Conservation (phyloP, 2,888 invertebrate genomes). For the Desoria tigrina region DNA sequence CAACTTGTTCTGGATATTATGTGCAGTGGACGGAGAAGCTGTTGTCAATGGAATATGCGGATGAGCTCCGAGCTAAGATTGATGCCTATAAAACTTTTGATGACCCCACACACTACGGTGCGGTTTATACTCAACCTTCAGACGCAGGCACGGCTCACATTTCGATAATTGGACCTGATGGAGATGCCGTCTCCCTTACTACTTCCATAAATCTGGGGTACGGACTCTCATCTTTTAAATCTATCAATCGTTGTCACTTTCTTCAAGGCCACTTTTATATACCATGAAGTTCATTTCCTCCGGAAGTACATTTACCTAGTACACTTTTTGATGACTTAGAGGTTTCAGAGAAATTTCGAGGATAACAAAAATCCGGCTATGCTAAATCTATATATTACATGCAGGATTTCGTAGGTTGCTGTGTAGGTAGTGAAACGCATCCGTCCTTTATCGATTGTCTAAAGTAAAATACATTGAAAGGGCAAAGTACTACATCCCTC, state of each 20-base stretch:
- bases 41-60: slow-evolving; percentile 54
- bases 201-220: slow-evolving; percentile 62
- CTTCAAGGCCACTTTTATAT: neutral
- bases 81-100: slow-evolving; percentile 56
- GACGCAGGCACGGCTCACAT: slow-evolving; percentile 63
- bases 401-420: neutral
- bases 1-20: neutral
- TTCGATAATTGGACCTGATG: slow-evolving; percentile 59
- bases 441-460: neutral
- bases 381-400: too few relatives aligned
- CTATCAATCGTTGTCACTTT: neutral
- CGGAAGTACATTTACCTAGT: neutral
- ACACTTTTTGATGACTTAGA: too few relatives aligned
- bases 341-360: too few relatives aligned
- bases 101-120: slow-evolving; percentile 56
- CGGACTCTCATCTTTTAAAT: neutral
- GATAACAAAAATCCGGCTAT: too few relatives aligned
- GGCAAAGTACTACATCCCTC: neutral
- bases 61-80: slow-evolving; percentile 55
- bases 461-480: neutral
- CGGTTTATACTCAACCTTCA: slow-evolving; percentile 50
- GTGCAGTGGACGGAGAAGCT: slow-evolving; percentile 49
- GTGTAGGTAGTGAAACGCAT: neutral
- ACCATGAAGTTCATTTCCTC: neutral
- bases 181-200: slow-evolving; percentile 62